phyloP scores from a whole-genome alignment of 2,797 vertebrate genomes.

The Bovichtus diacanthus region DNA sequence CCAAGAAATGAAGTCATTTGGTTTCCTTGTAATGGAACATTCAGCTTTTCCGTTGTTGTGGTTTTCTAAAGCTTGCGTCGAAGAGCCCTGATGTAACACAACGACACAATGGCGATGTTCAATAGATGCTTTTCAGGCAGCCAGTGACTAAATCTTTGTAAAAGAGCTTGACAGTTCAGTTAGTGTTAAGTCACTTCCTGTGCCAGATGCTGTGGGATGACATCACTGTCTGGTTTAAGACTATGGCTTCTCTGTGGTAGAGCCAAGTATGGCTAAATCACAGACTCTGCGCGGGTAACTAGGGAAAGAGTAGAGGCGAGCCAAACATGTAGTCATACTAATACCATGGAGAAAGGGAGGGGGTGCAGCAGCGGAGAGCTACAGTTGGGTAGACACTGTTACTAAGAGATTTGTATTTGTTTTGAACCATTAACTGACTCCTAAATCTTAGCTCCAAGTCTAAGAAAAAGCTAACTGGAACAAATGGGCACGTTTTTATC shows the following conservation, averaged over 20 bases:
- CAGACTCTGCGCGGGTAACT: constrained; percentile 75
- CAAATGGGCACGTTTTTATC: constrained; percentile 39
- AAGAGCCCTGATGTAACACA: constrained; percentile 39
- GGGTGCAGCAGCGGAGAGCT: constrained; percentile 45
- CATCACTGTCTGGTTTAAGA: constrained; percentile 80
- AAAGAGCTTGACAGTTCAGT: constrained; percentile 52
- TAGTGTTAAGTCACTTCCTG: constrained; percentile 77
- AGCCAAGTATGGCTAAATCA: constrained; percentile 79
- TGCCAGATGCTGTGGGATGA: constrained; percentile 67
- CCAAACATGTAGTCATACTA: constrained; percentile 82
- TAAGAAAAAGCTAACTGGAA: constrained; percentile 29
- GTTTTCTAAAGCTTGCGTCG: not conserved
- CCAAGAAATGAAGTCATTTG: constrained; percentile 37
- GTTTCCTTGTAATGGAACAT: constrained; percentile 22
- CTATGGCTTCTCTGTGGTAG: constrained; percentile 77
- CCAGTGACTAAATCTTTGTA: constrained; percentile 39
- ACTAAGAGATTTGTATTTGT: constrained; percentile 77
- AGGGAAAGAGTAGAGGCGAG: constrained; percentile 74
- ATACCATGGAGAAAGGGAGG: constrained; percentile 66
- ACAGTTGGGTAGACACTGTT: constrained; percentile 71
- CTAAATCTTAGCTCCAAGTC: constrained; percentile 55
- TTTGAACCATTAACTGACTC: constrained; percentile 64
- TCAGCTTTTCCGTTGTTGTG: constrained; percentile 36
- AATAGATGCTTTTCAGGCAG: constrained; percentile 49
- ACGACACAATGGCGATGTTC: constrained; percentile 43